phyloP scores from a whole-genome alignment of 2,888 invertebrate species.

The Caenorhabditis sp. region DNA sequence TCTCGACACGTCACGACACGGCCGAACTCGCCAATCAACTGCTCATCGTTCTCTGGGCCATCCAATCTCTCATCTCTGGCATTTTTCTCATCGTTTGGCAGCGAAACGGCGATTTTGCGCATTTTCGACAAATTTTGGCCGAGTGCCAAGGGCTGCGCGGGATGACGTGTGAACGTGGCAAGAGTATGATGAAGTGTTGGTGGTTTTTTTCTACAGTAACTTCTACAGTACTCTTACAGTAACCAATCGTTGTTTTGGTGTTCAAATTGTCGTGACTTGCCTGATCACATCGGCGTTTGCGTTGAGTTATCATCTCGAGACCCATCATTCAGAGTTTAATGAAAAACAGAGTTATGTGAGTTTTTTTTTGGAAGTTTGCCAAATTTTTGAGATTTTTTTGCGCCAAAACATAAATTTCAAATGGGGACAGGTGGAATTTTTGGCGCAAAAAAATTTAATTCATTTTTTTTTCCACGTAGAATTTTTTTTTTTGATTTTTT shows the following conservation, averaged over 20 bases:
- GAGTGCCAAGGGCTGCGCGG: slow-evolving; percentile 31
- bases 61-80: slow-evolving; percentile 44
- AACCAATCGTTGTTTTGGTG: slow-evolving; percentile 34
- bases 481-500: no score
- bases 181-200: slow-evolving; percentile 13
- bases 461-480: no score
- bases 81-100: slow-evolving; percentile 49
- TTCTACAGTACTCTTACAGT: slow-evolving; percentile 25
- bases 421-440: no score
- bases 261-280: slow-evolving; percentile 23
- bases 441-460: no score
- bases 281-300: slow-evolving; percentile 30
- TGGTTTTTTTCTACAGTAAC: slow-evolving; percentile 19
- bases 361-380: no score
- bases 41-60: slow-evolving; percentile 41
- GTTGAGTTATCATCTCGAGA: slow-evolving; percentile 39
- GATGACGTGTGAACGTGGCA: slow-evolving; percentile 15
- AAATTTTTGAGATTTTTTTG: slow-evolving; percentile 43
- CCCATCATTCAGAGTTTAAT: slow-evolving; percentile 36
- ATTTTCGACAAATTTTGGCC: slow-evolving; percentile 29
- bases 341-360: slow-evolving; percentile 38
- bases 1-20: slow-evolving; percentile 34
- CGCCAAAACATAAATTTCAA: no score
- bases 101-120: slow-evolving; percentile 37
- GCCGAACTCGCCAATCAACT: slow-evolving; percentile 44